Evolutionary conservation across 2,888 invertebrate species (phyloP), one percentile per base, ranked within the genome.

Genomic region (Pseudococcus longispinus): DNA sequence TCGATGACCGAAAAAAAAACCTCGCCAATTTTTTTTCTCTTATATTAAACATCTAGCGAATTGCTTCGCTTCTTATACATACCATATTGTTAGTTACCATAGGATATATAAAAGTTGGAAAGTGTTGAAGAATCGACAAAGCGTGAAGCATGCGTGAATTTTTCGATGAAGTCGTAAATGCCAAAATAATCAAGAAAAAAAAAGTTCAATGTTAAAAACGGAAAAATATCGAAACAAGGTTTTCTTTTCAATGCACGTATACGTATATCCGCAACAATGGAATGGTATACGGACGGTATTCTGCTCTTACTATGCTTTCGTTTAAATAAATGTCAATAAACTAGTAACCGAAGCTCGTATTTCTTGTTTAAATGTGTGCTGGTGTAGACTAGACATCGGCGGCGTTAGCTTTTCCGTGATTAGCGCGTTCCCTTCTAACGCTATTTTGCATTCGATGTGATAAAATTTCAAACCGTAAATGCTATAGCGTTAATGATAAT

Each of bases 401-500:
- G 42, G 42, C 42, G 42, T 80, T 80, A 42, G 77, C 77, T 80
- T 37, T 80, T 80, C 42, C 70, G 29, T 80, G 77, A 80, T 80
- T 42, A 80, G 42, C 74, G 15, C 29, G 23, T 29, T 70, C 70
- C 70, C 70, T 70, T 70, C 15, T 18, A 29, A 70, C 37, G 15
- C 37, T 80, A 80, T 80, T 80, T 23, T 80, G 42, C 77, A 80
- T 80, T 80, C 42, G 42, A 42, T 42, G 37, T 80, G 77, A 80
- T 42, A 42, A 80, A 80, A 80, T 80, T 80, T 32, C 18, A 42
- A 42, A n/a, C 37, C 77, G 77, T 80, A 80, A 80, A 80, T 80
- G 77, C 23, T 80, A 60, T 60, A 80, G 42, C 77, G 77, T 80
- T 80, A 80, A 80, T 42, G 77, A 80, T 80, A 80, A 80, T 80